phyloP scores from a whole-genome alignment of 2,888 invertebrate genomes.

The Leptopilina syphax region DNA sequence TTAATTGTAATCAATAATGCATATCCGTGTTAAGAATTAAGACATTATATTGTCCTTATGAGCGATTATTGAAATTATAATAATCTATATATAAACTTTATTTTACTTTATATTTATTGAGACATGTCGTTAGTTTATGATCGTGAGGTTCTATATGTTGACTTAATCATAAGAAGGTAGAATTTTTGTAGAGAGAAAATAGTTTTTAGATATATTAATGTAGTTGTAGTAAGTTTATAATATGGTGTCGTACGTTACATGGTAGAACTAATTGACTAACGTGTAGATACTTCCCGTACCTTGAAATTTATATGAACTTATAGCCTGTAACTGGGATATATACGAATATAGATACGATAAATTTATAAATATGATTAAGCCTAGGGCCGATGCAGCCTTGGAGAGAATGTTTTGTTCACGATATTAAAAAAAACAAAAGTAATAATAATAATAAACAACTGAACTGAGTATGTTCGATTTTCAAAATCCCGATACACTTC shows the following conservation, averaged over 20 bases:
- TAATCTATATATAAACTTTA: conserved; percentile 63
- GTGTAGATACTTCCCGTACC: conserved; percentile 75
- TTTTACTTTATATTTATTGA: conserved; percentile 65
- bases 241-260: conserved; percentile 59
- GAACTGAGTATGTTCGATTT: conserved; percentile 24
- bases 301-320: conserved; percentile 71
- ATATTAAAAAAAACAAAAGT: neutral
- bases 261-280: conserved; percentile 62
- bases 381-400: neutral
- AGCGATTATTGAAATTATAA: conserved; percentile 64
- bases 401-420: conserved; percentile 26
- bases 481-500: conserved; percentile 19
- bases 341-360: conserved; percentile 53
- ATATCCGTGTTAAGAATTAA: conserved; percentile 71
- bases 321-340: conserved; percentile 60
- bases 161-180: conserved; percentile 65
- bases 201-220: conserved; percentile 44
- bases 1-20: conserved; percentile 73
- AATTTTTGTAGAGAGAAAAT: conserved; percentile 62
- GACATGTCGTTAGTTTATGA: conserved; percentile 57
- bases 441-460: conserved; percentile 2
- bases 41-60: conserved; percentile 64
- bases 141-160: conserved; percentile 57
- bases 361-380: conserved; percentile 25
- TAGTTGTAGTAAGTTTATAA: conserved; percentile 51